Evolutionary conservation across 2,113 vertebrate species (phyloP).

Genomic region (Aldabrachelys gigantea): DNA sequence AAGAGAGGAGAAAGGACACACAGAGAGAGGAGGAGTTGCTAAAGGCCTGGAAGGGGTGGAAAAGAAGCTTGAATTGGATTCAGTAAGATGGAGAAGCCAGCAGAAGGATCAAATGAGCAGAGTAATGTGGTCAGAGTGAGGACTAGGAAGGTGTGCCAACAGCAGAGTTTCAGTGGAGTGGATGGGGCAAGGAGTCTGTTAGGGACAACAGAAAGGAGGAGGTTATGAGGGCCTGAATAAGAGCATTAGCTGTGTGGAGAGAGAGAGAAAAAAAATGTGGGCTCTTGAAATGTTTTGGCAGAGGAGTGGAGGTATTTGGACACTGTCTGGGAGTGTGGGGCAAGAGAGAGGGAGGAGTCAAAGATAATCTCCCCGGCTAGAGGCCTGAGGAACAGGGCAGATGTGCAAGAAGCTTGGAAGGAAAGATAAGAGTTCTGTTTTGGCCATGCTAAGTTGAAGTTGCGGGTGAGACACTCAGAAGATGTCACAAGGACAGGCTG

Average conservation of each 20-base stretch:
- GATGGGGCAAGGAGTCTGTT: not conserved
- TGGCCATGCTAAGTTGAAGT: not conserved
- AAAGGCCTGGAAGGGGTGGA: not conserved
- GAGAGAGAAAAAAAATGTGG: not conserved
- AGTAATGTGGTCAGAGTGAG: accelerated
- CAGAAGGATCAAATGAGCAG: not conserved
- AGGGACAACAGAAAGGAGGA: not conserved
- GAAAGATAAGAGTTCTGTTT: not conserved
- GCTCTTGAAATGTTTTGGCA: not conserved
- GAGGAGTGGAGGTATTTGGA: not conserved
- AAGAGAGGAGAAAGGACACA: not conserved
- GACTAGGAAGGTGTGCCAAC: not conserved
- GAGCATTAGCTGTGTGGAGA: not conserved
- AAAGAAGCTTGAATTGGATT: not conserved
- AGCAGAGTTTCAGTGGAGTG: not conserved
- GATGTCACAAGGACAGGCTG: not conserved
- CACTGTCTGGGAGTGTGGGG: not conserved
- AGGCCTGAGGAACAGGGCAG: not conserved
- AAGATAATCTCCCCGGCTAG: not conserved
- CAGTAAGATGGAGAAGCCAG: not conserved
- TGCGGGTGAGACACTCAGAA: not conserved
- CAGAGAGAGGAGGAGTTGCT: not conserved
- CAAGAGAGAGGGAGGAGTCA: not conserved
- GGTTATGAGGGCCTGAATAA: not conserved
- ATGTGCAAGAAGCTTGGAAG: not conserved